phyloP scores from a whole-genome alignment of 2,888 invertebrate species.

The Galerucella pusilla region DNA sequence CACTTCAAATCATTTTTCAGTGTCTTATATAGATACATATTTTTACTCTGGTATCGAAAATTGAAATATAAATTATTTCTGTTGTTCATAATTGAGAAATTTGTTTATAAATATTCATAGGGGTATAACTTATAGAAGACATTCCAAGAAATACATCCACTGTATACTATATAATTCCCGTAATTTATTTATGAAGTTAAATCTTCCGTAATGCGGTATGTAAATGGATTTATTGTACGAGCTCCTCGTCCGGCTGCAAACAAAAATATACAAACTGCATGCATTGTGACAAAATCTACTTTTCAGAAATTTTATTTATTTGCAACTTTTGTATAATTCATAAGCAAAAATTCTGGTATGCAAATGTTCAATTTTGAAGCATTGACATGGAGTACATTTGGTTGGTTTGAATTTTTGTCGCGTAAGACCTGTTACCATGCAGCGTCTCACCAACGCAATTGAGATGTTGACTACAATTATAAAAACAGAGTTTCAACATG shows the following conservation, averaged over 20 bases:
- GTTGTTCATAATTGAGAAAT: too few relatives aligned
- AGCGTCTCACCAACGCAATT: too few relatives aligned
- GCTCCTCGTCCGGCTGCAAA: neutral
- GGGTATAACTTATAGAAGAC: too few relatives aligned
- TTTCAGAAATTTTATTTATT: constrained; percentile 30
- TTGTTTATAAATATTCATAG: too few relatives aligned
- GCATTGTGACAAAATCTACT: constrained; percentile 18
- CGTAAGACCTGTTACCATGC: constrained; percentile 4
- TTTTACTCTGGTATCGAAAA: too few relatives aligned
- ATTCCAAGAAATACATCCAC: too few relatives aligned
- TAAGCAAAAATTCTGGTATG: constrained; percentile 36
- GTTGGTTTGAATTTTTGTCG: constrained; percentile 24
- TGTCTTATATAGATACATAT: too few relatives aligned
- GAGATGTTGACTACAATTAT: too few relatives aligned
- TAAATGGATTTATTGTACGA: neutral
- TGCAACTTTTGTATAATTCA: constrained; percentile 42
- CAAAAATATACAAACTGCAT: neutral
- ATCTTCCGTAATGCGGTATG: neutral
- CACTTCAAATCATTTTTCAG: too few relatives aligned
- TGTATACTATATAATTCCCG: too few relatives aligned
- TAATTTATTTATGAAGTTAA: neutral
- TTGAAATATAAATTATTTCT: too few relatives aligned
- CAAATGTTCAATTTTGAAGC: constrained; percentile 39
- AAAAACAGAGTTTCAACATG: too few relatives aligned
- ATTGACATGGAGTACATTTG: constrained; percentile 34